A percentile compares a stretch with the other conserved stretches of the same genome.
These are phyloP conservation scores for Eledone cirrhosa DNA, from an alignment of 2,888 invertebrate species.

Conservation along the genomic window DNA sequence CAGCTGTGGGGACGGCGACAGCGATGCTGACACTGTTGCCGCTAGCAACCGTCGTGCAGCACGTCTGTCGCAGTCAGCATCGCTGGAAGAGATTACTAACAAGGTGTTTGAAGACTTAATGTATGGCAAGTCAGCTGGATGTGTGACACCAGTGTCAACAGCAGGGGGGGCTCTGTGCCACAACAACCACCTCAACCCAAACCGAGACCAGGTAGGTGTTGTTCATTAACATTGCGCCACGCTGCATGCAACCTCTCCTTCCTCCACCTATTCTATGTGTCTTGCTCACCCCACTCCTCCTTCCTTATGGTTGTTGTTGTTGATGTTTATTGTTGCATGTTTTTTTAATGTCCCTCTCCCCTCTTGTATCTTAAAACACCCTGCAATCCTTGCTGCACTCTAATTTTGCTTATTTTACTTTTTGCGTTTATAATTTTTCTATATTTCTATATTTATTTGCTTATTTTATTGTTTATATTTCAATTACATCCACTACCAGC, in stretches of 20 bases:
- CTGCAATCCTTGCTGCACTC: no score
- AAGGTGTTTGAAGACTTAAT: slow-evolving; percentile 60
- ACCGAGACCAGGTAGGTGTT: slow-evolving; percentile 29
- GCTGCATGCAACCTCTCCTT: not conserved
- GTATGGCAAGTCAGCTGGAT: slow-evolving; percentile 51
- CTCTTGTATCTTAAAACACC: no score
- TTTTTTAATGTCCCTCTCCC: no score
- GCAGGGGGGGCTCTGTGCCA: slow-evolving; percentile 50
- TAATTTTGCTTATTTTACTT: no score
- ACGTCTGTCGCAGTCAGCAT: slow-evolving; percentile 34
- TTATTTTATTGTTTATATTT: no score
- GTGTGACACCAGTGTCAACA: slow-evolving; percentile 38
- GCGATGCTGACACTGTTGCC: slow-evolving; percentile 34
- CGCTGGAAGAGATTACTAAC: slow-evolving; percentile 58
- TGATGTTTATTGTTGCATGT: no score
- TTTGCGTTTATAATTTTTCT: no score
- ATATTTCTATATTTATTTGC: no score
- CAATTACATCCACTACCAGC: no score
- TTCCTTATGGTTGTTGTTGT: not conserved
- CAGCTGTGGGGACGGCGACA: slow-evolving; percentile 33
- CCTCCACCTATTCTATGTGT: not conserved
- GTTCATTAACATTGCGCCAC: not conserved
- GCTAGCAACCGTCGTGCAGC: slow-evolving; percentile 31
- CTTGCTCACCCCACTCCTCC: not conserved
- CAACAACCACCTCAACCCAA: slow-evolving; percentile 50